Evolutionary conservation across 1,140 invertebrate genomes (phyloP), one percentile per base, ranked within the genome.

Genomic region (Nixonia krombeini): DNA sequence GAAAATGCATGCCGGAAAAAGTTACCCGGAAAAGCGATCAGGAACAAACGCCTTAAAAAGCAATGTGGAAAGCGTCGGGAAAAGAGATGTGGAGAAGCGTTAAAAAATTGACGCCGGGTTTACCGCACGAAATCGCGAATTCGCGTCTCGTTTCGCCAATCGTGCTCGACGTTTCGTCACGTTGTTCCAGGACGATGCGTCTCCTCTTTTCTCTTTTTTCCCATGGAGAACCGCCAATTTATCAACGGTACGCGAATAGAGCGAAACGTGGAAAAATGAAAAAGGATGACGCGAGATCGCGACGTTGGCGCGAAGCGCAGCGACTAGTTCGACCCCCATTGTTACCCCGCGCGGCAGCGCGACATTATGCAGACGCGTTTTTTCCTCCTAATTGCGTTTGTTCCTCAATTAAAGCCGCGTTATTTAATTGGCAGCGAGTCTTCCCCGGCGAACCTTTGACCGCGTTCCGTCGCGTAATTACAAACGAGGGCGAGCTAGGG

Each of bases 191-290:
- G n/a, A n/a, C n/a, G n/a, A n/a, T n/a, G n/a, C n/a, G n/a, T n/a
- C 35, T 15, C 15, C 35, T 37, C 17, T 9, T 37, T 37, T 16
- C 35, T 4, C 5, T 31, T 31, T n/a, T 10, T 26, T 5, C 35
- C 35, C 35, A 4, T 12, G 12, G 17, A 37, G 17, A 37, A 37
- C 35, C 35, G 35, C 17, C 35, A 37, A 37, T 37, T 37, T 16
- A 37, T 37, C 35, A 37, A 9, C 15, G 35, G 35, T 16, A 37
- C 35, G 15, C 12, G 35, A 9, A 13, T 6, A 16, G 10, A 16
- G 35, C 35, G 35, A 37, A 37, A 16, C 35, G 35, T 37, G 15
- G 15, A 37, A 37, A 12, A 37, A 37, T 16, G 15, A 37, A 37
- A 13, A 37, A 12, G 10, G n/a, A n/a, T n/a, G 9, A 15, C 35